phyloP scores from a whole-genome alignment of 2,888 invertebrate species.

The Ochropacha duplaris region DNA sequence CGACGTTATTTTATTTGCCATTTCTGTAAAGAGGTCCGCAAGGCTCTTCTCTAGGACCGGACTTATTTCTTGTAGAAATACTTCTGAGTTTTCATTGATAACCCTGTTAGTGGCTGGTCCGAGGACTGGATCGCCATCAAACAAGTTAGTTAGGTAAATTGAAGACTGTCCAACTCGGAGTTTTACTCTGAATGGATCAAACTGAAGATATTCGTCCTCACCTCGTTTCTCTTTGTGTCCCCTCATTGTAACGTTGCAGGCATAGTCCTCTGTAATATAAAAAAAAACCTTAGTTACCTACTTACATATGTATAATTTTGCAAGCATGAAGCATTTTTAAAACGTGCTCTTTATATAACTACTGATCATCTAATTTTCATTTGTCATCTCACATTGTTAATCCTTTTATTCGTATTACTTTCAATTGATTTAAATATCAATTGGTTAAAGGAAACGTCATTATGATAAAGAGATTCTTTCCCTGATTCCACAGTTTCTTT shows the following conservation, averaged over 20 bases:
- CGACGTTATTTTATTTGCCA: conserved; percentile 87
- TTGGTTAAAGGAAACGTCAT: too few species aligned
- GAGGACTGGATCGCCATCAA: conserved; percentile 85
- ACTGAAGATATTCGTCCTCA: conserved; percentile 84
- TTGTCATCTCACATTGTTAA: too few species aligned
- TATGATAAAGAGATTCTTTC: too few species aligned
- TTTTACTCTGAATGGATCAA: conserved; percentile 85
- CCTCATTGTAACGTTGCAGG: conserved; percentile 85
- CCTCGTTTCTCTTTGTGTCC: conserved; percentile 82
- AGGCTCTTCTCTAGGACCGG: conserved; percentile 86
- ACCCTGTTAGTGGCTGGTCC: conserved; percentile 86
- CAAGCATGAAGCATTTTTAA: too few species aligned
- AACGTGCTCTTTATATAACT: too few species aligned
- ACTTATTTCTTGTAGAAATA: conserved; percentile 86
- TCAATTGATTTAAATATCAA: too few species aligned
- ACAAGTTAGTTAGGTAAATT: conserved; percentile 85
- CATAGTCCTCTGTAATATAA: conserved; percentile 82
- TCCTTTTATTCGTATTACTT: too few species aligned
- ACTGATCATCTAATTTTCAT: too few species aligned
- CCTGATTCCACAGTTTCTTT: too few species aligned
- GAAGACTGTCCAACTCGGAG: conserved; percentile 84
- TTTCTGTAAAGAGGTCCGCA: conserved; percentile 85
- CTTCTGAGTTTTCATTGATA: conserved; percentile 85
- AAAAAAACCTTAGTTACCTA: conserved; percentile 4
- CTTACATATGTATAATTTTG: not conserved